Conservation (phyloP, 2,113 vertebrate genomes). For the Riparia riparia region DNA sequence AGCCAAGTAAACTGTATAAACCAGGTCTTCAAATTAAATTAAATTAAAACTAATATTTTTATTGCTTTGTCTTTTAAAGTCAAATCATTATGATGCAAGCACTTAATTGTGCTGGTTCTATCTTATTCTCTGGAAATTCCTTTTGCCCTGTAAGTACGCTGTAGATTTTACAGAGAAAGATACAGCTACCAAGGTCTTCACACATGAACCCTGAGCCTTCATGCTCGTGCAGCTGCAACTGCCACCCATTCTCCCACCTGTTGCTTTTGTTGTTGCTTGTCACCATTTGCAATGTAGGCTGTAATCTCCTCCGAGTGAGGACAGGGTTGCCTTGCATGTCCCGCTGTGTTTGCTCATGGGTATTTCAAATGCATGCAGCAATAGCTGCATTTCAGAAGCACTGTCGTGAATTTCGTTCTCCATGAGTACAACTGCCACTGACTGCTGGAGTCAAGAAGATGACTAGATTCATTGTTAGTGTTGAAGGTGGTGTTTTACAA, state of each 20-base stretch:
- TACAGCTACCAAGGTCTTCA: not conserved
- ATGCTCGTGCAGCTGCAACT: not conserved
- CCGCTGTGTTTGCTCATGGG: accelerated
- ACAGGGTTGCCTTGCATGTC: accelerated
- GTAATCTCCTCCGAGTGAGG: not conserved
- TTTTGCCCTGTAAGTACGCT: not conserved
- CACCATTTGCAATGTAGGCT: not conserved
- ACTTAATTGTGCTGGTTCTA: not conserved
- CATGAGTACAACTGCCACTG: not conserved
- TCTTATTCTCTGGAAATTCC: not conserved
- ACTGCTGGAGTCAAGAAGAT: not conserved
- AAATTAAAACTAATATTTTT: not conserved
- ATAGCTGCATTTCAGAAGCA: not conserved
- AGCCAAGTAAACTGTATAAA: not conserved
- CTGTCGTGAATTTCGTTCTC: not conserved
- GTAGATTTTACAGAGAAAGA: not conserved
- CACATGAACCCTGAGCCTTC: not conserved
- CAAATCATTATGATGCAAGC: not conserved
- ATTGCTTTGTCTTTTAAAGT: not conserved
- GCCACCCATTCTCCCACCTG: not conserved
- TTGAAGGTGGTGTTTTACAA: not conserved
- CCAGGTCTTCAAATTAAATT: not conserved
- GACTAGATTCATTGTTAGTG: not conserved
- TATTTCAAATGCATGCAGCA: not conserved
- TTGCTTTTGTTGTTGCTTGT: not conserved